Conservation (phyloP, 2,797 vertebrate genomes). For the Periophthalmus magnuspinnatus region DNA sequence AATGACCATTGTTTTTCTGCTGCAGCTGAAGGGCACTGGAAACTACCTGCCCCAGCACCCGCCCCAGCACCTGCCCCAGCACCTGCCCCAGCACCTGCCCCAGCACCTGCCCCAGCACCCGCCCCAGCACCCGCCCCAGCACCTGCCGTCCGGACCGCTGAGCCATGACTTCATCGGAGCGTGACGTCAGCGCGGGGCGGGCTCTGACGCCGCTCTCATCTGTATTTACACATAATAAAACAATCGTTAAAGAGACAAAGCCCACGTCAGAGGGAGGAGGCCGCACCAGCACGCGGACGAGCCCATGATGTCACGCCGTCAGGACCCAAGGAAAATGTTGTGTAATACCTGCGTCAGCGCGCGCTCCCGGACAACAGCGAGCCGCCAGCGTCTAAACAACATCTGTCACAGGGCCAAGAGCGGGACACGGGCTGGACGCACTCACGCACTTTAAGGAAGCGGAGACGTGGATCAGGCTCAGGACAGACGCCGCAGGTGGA, state of each 20-base stretch:
- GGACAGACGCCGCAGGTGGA: too few species aligned
- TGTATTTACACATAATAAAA: constrained; percentile 68
- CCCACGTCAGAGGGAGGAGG: constrained; percentile 49
- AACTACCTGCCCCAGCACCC: too few species aligned
- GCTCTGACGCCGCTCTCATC: constrained; percentile 24
- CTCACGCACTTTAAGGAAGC: too few species aligned
- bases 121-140: too few species aligned
- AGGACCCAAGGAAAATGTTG: constrained; percentile 65
- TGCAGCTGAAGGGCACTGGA: too few species aligned
- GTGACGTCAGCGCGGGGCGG: constrained; percentile 57
- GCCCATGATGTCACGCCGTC: constrained; percentile 61
- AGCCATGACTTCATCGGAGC: constrained; percentile 57
- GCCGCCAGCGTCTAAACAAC: constrained; percentile 59
- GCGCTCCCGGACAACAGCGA: constrained; percentile 52
- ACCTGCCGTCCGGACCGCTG: constrained; percentile 33
- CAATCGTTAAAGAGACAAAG: constrained; percentile 33
- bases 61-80: too few species aligned
- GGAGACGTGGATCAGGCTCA: too few species aligned
- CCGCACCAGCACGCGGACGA: constrained; percentile 43
- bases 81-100: too few species aligned
- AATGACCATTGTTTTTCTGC: too few species aligned
- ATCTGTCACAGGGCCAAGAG: constrained; percentile 49
- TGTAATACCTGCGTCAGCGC: constrained; percentile 67
- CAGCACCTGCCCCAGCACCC: too few species aligned
- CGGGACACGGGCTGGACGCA: constrained; percentile 1